Conservation (phyloP, 2,888 invertebrate genomes). For the Leucoptera coffeella region DNA sequence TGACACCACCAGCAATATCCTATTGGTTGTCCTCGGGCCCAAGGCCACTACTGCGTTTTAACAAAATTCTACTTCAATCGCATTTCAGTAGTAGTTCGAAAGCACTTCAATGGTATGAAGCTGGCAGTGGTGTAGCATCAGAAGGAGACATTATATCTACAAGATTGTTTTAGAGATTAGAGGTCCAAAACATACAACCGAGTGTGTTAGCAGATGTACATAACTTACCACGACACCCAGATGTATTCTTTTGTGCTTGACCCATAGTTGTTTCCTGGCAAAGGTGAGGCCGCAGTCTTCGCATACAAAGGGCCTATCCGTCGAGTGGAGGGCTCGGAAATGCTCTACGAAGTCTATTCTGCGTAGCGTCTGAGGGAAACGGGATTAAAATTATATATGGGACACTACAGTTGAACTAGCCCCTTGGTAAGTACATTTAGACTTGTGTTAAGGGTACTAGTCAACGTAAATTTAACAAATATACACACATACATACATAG, state of each 20-base stretch:
- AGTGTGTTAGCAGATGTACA: too few species aligned
- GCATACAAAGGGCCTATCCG: constrained; percentile 34
- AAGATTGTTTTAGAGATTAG: too few species aligned
- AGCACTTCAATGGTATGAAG: not conserved
- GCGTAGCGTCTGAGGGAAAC: constrained; percentile 7
- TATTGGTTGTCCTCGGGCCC: too few species aligned
- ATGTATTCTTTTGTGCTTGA: constrained; percentile 31
- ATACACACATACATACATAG: too few species aligned
- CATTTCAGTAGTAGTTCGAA: too few species aligned
- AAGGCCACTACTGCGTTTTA: too few species aligned
- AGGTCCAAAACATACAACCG: too few species aligned
- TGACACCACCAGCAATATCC: too few species aligned
- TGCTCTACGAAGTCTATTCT: constrained; percentile 25
- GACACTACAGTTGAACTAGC: not conserved
- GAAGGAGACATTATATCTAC: constrained; percentile 5
- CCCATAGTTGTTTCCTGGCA: constrained; percentile 26
- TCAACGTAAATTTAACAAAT: too few species aligned
- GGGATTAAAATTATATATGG: not conserved
- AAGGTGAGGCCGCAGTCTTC: constrained; percentile 37
- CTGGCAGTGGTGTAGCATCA: constrained; percentile 6
- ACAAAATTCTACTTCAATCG: too few species aligned
- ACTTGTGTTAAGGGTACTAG: not conserved
- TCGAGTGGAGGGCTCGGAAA: constrained; percentile 26
- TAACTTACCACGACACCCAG: too few species aligned
- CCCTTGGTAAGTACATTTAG: not conserved